Evolutionary conservation across 2,888 invertebrate species (phyloP), one percentile per base, ranked within the genome.

Genomic region (Aphidoletes aphidimyza): DNA sequence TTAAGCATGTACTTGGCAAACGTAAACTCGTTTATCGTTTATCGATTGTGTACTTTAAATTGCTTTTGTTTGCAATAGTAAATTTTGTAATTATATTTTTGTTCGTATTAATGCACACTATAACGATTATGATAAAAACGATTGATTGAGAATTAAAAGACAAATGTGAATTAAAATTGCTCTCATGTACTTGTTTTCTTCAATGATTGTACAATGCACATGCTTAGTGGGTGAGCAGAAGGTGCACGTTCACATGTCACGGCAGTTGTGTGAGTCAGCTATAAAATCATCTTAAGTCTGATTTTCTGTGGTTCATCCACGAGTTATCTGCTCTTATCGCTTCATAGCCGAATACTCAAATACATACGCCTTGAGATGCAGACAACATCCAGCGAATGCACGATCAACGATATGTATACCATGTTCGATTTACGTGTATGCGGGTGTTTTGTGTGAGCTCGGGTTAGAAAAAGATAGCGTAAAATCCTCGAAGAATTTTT

Each of bases 1-100:
- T 11, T 34, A 69, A 69, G 69, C 69, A 69, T 69, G 30, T 30
- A 69, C 26, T 69, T 69, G 26, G 14, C 54, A 54, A 22, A 54
- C 54, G 19, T 22, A 30, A 30, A 69, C 14, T 14, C 69, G 34
- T 69, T 69, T 69, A 69, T 14, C 69, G 34, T 69, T 69, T 69
- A 69, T 30, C 30, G 69, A 69, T 30, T 69, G 69, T 69, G 69
- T 69, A 14, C 19, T 17, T 47, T 47, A 47, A 47, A 54, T 54
- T 54, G 26, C 54, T 69, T 69, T 69, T 69, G 30, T 69, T 69
- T 69, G 69, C 69, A 30, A 34, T 30, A 69, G 26, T 69, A 69
- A 30, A n/a, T n/a, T n/a, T n/a, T n/a, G n/a, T n/a, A n/a, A n/a
- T n/a, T n/a, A n/a, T n/a, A n/a, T 69, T 69, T 69, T 14, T 69